Evolutionary conservation across 2,888 invertebrate species (phyloP).

Genomic region (Junonia oenone): DNA sequence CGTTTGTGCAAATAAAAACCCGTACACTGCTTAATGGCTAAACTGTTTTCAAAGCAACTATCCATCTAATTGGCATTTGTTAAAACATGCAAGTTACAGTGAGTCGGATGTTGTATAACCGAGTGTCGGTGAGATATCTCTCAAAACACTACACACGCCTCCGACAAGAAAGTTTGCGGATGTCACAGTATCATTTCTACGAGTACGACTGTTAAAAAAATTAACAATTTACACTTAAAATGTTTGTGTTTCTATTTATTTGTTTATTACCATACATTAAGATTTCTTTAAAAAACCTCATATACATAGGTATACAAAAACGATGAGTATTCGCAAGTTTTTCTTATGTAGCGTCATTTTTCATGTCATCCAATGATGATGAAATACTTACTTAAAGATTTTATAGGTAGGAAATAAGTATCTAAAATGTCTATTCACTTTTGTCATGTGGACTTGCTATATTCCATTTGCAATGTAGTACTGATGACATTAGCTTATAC

Average conservation of each 20-base stretch:
- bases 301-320: no score
- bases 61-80: constrained; percentile 29
- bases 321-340: no score
- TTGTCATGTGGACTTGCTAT: no score
- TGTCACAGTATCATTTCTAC: background rate
- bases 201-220: background rate
- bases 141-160: constrained; percentile 18
- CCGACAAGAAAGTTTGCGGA: constrained; percentile 20
- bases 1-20: constrained; percentile 25
- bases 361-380: no score
- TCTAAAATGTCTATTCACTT: no score
- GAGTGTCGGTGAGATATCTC: constrained; percentile 17
- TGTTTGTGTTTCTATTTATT: background rate
- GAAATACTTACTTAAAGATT: no score
- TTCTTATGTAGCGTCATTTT: no score
- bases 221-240: background rate
- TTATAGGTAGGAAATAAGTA: no score
- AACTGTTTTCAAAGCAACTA: constrained; percentile 30
- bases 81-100: constrained; percentile 20
- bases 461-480: no score
- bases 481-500: no score
- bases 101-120: constrained; percentile 17
- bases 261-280: no score
- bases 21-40: constrained; percentile 19
- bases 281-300: no score